These are phyloP conservation scores for Eclectus roratus DNA, from an alignment of 2,113 vertebrate genomes.

Conservation along the genomic window DNA sequence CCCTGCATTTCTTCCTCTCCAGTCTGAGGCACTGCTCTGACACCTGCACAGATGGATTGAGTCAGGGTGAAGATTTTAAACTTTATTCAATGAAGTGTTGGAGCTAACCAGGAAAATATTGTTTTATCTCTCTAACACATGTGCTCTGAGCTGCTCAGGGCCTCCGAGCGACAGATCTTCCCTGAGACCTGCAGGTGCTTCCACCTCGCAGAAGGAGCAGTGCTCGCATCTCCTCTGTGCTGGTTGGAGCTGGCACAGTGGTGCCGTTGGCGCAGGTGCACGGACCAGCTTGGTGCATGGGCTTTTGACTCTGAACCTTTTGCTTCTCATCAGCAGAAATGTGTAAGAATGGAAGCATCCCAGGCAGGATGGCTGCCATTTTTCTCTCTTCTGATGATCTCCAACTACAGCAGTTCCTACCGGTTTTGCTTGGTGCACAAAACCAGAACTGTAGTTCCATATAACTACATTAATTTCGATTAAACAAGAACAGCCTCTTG, in stretches of 20 bases:
- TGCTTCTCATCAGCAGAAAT: background rate
- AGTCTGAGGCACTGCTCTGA: background rate
- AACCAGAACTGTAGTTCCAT: background rate
- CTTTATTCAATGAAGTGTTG: background rate
- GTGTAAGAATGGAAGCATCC: background rate
- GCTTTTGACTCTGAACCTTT: background rate
- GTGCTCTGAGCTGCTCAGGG: background rate
- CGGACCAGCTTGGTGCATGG: background rate
- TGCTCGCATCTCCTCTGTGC: background rate
- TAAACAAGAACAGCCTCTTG: background rate
- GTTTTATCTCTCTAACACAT: background rate
- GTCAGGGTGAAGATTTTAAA: background rate
- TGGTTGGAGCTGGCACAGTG: background rate
- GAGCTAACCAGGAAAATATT: constrained; percentile 1
- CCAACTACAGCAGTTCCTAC: background rate
- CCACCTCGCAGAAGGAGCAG: background rate
- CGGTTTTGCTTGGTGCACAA: background rate
- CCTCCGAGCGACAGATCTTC: background rate
- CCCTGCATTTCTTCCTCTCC: background rate
- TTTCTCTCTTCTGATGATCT: background rate
- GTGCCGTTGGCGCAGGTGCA: background rate
- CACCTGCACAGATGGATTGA: background rate
- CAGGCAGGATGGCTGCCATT: background rate
- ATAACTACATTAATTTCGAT: background rate
- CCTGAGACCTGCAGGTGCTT: background rate